A percentile compares a stretch with the other conserved stretches of the same genome.
These are phyloP conservation scores for Anastrepha obliqua DNA, from an alignment of 1,140 invertebrate genomes.

Conservation along the genomic window DNA sequence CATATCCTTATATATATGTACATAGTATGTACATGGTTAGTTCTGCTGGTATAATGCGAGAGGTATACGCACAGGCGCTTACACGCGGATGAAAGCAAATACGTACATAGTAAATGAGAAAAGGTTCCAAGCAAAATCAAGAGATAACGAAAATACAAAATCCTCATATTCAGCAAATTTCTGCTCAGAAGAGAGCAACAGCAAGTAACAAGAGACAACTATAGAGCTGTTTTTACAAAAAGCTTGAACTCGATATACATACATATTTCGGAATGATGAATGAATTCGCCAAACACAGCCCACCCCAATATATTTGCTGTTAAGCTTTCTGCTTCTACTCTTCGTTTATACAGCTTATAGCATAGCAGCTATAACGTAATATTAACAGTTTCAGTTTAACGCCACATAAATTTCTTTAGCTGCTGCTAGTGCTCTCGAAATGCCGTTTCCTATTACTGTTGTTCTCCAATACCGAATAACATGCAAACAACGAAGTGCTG, in stretches of 20 bases:
- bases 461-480: not conserved
- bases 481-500: conserved; percentile 3
- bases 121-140: not conserved
- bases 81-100: not conserved
- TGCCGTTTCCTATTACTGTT: not conserved
- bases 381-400: not conserved
- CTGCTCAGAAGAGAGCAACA: not conserved
- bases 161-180: not conserved
- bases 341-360: no score
- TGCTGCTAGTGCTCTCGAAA: not conserved
- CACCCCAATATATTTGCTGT: conserved; percentile 1
- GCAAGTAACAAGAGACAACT: not conserved
- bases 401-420: not conserved
- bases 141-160: not conserved
- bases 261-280: not conserved
- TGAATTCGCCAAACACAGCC: not conserved
- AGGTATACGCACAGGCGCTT: conserved; percentile 14
- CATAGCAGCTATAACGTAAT: not conserved
- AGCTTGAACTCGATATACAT: not conserved
- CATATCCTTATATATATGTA: no score
- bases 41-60: not conserved
- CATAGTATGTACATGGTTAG: no score
- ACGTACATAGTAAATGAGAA: not conserved
- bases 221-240: not conserved
- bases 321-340: not conserved